Evolutionary conservation across 2,888 invertebrate species (phyloP).

Genomic region (Himalopsyche japonica): DNA sequence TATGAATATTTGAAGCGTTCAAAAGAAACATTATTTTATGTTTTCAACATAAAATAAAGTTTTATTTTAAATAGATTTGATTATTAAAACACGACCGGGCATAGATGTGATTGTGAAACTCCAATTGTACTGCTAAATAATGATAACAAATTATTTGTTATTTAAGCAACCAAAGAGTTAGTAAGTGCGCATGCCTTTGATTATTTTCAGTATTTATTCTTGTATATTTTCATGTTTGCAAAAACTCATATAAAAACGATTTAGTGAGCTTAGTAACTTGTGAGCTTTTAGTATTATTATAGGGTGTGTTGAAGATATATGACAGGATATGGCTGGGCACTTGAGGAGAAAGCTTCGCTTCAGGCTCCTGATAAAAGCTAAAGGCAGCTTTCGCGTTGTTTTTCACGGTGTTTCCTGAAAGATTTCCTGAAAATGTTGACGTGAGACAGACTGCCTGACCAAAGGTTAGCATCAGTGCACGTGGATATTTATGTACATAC

Average conservation of each 20-base stretch:
- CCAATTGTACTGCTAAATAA: too few species aligned
- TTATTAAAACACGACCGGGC: too few species aligned
- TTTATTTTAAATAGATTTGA: too few species aligned
- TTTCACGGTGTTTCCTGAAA: neutral
- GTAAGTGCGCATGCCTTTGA: too few species aligned
- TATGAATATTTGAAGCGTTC: too few species aligned
- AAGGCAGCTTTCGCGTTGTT: neutral
- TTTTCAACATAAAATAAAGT: too few species aligned
- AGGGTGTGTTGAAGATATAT: neutral
- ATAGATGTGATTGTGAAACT: too few species aligned
- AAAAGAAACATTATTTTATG: too few species aligned
- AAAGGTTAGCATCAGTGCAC: neutral
- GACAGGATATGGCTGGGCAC: neutral
- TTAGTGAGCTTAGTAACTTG: neutral
- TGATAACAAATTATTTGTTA: too few species aligned
- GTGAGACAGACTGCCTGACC: neutral
- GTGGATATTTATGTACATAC: neutral
- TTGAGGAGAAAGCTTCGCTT: neutral
- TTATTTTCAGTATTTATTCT: too few species aligned
- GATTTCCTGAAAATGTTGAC: neutral
- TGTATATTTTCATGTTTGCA: neutral
- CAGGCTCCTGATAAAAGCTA: neutral
- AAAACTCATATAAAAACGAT: neutral
- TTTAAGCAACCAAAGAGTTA: too few species aligned
- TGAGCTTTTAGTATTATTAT: neutral